Evolutionary conservation across 2,113 vertebrate species (phyloP).

Genomic region (Limnothrissa miodon): DNA sequence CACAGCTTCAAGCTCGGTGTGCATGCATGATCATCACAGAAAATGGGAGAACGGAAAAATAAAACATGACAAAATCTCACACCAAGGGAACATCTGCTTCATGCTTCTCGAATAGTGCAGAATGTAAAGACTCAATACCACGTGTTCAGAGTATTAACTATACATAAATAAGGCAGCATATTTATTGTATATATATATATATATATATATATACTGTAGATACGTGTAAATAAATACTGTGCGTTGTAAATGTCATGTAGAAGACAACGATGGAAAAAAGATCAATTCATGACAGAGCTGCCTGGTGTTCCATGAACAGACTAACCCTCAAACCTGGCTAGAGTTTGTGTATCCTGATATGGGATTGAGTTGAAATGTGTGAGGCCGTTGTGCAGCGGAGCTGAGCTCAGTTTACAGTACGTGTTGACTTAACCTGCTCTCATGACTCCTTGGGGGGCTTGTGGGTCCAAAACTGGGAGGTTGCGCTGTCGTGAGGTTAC

Average conservation of each 20-base stretch:
- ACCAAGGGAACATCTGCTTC: constrained; percentile 59
- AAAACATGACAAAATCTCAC: constrained; percentile 46
- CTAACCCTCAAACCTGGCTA: not conserved
- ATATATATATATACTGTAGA: no score
- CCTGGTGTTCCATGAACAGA: not conserved
- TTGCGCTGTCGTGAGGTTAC: not conserved
- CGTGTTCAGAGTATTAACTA: constrained; percentile 43
- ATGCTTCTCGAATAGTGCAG: constrained; percentile 65
- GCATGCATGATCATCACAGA: constrained; percentile 82
- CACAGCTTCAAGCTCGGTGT: constrained; percentile 93
- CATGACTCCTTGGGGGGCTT: not conserved
- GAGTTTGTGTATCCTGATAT: not conserved
- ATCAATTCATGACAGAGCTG: not conserved
- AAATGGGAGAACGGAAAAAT: constrained; percentile 69
- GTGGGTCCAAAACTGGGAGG: not conserved
- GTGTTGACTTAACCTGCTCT: constrained; percentile 9
- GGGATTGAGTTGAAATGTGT: not conserved
- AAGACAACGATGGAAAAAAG: not conserved
- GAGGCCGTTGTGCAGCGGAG: not conserved
- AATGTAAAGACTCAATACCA: constrained; percentile 62
- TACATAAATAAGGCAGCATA: not conserved
- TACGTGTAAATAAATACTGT: not conserved
- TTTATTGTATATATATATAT: no score
- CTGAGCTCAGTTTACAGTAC: not conserved
- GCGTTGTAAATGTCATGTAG: not conserved